Conservation (phyloP, 2,888 invertebrate species). For the Nemotelus pantherinus region DNA sequence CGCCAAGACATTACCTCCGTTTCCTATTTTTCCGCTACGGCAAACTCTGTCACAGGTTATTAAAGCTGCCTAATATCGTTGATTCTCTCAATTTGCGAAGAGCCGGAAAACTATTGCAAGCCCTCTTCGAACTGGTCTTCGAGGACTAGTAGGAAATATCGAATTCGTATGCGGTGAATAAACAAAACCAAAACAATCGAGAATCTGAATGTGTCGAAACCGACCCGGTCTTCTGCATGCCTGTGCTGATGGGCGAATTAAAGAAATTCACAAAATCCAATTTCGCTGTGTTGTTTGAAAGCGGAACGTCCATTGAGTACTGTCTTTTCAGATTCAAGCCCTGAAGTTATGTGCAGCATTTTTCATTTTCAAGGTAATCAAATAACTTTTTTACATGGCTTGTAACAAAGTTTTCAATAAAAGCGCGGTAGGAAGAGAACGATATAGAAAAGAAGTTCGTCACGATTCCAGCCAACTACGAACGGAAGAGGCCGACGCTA, state of each 20-base stretch:
- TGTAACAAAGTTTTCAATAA: too few relatives aligned
- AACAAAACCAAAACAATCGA: neutral
- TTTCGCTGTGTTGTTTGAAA: constrained; percentile 6
- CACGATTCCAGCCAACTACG: neutral
- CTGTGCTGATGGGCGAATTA: constrained; percentile 11
- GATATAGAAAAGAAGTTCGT: neutral
- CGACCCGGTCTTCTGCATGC: neutral
- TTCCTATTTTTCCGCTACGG: too few relatives aligned
- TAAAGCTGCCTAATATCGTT: neutral
- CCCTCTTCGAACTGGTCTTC: neutral
- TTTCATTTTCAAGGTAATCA: constrained; percentile 33
- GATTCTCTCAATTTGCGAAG: neutral
- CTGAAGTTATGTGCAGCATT: constrained; percentile 23
- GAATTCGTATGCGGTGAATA: neutral
- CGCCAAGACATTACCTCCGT: too few relatives aligned
- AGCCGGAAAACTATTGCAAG: neutral
- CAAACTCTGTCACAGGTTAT: too few relatives aligned
- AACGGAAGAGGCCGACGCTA: neutral
- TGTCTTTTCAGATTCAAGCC: constrained; percentile 21
- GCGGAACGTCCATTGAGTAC: constrained; percentile 10
- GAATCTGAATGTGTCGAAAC: neutral
- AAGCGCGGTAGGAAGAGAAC: neutral
- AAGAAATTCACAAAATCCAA: constrained; percentile 25
- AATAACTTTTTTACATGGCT: constrained; percentile 9
- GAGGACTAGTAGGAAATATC: neutral